Base-by-base conservation (phyloP, 2,888 invertebrate genomes). In the Lacanobia wlatinum region DNA sequence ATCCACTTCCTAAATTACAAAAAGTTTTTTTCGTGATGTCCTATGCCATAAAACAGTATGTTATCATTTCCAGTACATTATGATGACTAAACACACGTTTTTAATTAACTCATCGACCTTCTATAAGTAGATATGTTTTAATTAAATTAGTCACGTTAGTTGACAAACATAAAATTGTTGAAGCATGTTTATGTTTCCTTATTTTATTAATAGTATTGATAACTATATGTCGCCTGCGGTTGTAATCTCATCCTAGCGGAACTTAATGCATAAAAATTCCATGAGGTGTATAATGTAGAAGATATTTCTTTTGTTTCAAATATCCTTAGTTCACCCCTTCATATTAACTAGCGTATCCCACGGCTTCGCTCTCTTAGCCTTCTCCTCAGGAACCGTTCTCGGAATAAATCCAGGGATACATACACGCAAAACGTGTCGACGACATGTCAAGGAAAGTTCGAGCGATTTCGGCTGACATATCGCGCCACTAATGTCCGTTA, bases 91-190 rank as follows among this genome's bases (percentile, higher is more conserved):
- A 78, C 52, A 63, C 23, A 76, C 18, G 43, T 64, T 64, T 78
- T 60, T 79, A 74, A 76, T 78, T 73, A 80, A 50, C 74, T 61
- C 14, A 10, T 21, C 74, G 75, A 60, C 55, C 64, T 76, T 79
- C 18, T 12, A 21, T 77, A 21, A 28, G 40, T 50, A 43, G 58
- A 59, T 79, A 55, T 55, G 43, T 59, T 46, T 58, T 46, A 79
- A 73, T 79, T 58, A 43, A 55, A 80, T 80, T 38, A 74, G 79
- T 76, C 53, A 76, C 50, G 74, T 74, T 28, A 52, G 38, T 76
- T 64, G 53, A 64, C 80, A 80, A 38, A 80, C 46, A 21, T 23
- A 16, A 16, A 43, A 18, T 28, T 28, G n/a, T 12, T 58, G 38
- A 50, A 58, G 10, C 14, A 43, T 21, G 28, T 23, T 40, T 34